phyloP scores from a whole-genome alignment of 2,888 invertebrate genomes.

The Zaprionus obscuricornis region DNA sequence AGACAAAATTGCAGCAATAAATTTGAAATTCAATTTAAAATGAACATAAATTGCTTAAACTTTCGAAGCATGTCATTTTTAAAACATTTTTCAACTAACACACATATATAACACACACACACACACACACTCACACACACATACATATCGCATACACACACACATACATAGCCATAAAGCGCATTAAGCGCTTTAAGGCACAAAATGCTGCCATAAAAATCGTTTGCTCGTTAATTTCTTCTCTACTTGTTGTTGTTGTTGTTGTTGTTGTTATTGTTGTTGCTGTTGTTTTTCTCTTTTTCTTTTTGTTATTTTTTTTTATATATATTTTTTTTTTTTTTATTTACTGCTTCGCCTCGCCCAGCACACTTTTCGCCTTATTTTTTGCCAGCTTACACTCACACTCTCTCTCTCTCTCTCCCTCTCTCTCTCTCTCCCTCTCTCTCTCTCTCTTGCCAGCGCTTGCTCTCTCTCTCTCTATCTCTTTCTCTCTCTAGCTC shows the following conservation, averaged over 20 bases:
- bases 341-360: conserved; percentile 55
- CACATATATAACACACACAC: conserved; percentile 34
- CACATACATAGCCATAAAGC: conserved; percentile 48
- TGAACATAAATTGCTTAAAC: conserved; percentile 83
- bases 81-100: conserved; percentile 81
- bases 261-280: too few species aligned
- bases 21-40: conserved; percentile 83
- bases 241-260: conserved; percentile 63
- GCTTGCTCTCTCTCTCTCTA: background rate
- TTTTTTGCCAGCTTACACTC: background rate
- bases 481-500: background rate
- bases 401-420: background rate
- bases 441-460: background rate
- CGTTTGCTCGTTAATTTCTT: conserved; percentile 79
- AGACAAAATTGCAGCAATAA: conserved; percentile 81
- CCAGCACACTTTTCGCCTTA: conserved; percentile 6
- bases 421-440: background rate
- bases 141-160: conserved; percentile 16
- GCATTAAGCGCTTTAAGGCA: conserved; percentile 80
- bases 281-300: conserved; percentile 25
- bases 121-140: conserved; percentile 18
- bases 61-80: conserved; percentile 83
- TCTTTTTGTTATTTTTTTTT: too few species aligned
- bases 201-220: conserved; percentile 79
- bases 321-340: conserved; percentile 47